Base-by-base conservation (phyloP, 2,797 vertebrate species). In the Rhinophrynus dorsalis region DNA sequence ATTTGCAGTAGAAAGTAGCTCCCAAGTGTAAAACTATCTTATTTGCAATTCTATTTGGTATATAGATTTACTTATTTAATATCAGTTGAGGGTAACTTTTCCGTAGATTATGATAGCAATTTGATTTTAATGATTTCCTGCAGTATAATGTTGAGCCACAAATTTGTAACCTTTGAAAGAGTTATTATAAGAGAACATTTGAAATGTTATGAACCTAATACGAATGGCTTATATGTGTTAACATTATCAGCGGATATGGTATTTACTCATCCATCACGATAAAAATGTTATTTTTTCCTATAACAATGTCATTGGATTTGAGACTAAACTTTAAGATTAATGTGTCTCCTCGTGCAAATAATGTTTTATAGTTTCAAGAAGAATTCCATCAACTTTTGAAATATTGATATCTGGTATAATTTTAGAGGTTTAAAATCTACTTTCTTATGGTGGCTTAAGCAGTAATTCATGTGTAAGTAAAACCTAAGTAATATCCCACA, bases 51-150 rank as follows among this genome's bases (percentile, higher is more conserved):
- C 56, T 58, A 73, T 52, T 65, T 37, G 51, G 59, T 23, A 48
- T 57, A 54, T 63, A 71, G 51, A 52, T 71, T 63, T 73, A 52
- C 55, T 60, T 73, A 45, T 67, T 73, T 59, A 73, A 73, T 73
- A 66, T 60, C 45, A 45, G 62, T 59, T 60, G 70, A 73, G 56
- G 55, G 35, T 35, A 66, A 60, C 62, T 60, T 68, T 73, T n/a
- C n/a, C 59, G 47, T 59, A 54, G 35, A 52, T 65, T 58, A 73
- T 66, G 52, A 60, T 42, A 57, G 62, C 45, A 50, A 58, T 58
- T 57, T 17, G 12, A 59, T 47, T 66, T 70, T 59, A 59, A 73
- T 73, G 55, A 66, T 47, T 66, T 65, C 30, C 11, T 45, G 54
- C 62, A 33, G 47, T 54, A 44, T 52, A 66, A 66, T 73, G 54